Conservation (phyloP, 2,888 invertebrate genomes). For the Ashinkailepas kermadecensis region DNA sequence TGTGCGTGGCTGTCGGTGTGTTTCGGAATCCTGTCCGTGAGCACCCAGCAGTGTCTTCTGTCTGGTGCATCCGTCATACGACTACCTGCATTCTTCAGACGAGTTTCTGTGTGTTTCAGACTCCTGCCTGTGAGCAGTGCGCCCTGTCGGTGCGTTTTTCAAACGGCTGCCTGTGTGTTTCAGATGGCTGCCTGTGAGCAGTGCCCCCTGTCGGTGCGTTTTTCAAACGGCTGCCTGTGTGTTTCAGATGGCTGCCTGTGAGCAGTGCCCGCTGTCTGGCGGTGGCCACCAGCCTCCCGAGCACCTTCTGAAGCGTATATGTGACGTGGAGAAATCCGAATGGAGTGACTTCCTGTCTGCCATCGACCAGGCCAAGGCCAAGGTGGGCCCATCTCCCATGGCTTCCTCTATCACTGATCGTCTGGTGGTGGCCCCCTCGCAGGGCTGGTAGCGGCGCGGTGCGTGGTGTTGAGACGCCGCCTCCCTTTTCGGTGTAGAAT, state of each 20-base stretch:
- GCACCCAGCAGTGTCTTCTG: too few relatives aligned
- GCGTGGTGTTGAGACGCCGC: too few relatives aligned
- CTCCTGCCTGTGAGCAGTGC: not conserved
- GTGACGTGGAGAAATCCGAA: slow-evolving; percentile 40
- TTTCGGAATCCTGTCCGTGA: too few relatives aligned
- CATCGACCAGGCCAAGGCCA: slow-evolving; percentile 40
- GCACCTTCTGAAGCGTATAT: slow-evolving; percentile 41
- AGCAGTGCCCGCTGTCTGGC: not conserved
- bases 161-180: not conserved
- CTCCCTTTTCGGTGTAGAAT: too few relatives aligned
- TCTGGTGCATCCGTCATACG: too few relatives aligned
- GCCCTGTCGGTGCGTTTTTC: too few relatives aligned
- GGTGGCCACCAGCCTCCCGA: slow-evolving; percentile 42
- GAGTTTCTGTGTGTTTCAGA: too few relatives aligned
- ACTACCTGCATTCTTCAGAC: too few relatives aligned
- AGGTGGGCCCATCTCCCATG: slow-evolving; percentile 34
- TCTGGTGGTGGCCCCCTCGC: too few relatives aligned
- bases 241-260: not conserved
- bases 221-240: not conserved
- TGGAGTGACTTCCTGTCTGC: slow-evolving; percentile 40
- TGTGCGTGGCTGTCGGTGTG: too few relatives aligned
- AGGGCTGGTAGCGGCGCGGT: too few relatives aligned
- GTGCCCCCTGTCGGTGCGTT: not conserved
- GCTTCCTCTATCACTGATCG: too few relatives aligned
- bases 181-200: slow-evolving; percentile 13